Percentiles rank a stretch among this genome's conserved stretches.
phyloP scores from a whole-genome alignment of 2,888 invertebrate species.

The Caradrina kadenii region DNA sequence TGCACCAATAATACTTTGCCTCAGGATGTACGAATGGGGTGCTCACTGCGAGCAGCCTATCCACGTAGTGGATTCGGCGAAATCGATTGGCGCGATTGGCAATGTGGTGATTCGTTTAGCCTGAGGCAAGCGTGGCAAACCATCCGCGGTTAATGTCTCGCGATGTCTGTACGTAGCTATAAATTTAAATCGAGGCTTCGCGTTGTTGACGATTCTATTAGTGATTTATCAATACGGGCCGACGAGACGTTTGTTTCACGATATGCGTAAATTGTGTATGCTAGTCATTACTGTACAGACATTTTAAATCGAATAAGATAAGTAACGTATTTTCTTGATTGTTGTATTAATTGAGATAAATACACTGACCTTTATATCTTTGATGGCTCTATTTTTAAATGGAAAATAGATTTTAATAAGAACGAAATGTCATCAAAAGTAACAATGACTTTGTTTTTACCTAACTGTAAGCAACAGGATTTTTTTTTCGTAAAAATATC shows the following conservation, averaged over 20 bases:
- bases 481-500: neutral
- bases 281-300: conserved; percentile 88
- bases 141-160: no score
- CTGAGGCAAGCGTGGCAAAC: no score
- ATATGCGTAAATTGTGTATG: conserved; percentile 83
- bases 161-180: no score
- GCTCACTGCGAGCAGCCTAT: no score
- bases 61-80: no score
- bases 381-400: conserved; percentile 63
- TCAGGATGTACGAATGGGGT: no score
- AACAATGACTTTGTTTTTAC: no score
- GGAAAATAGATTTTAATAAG: neutral
- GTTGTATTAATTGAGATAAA: conserved; percentile 76
- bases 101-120: no score
- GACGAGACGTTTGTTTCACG: conserved; percentile 74
- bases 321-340: conserved; percentile 81
- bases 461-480: neutral
- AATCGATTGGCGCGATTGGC: no score
- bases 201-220: neutral
- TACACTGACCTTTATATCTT: conserved; percentile 56
- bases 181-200: no score
- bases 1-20: no score
- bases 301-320: conserved; percentile 75
- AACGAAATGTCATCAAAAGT: neutral
- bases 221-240: conserved; percentile 22